Base-by-base conservation (phyloP, 2,888 invertebrate species). In the Amiota minor region DNA sequence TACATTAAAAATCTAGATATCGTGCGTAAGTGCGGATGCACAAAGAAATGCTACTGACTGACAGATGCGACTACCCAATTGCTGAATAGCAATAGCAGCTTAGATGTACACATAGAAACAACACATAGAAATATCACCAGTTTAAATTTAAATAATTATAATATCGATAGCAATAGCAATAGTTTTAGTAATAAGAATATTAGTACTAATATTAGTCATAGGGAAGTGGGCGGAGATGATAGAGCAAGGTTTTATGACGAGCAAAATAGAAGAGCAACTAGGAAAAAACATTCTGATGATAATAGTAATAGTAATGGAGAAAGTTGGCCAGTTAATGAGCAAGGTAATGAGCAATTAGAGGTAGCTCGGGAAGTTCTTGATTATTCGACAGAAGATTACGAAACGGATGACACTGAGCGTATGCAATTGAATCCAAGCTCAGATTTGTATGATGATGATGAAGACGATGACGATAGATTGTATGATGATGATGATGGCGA, bases 1-100 rank as follows among this genome's bases (percentile, higher is more conserved):
- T 98, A 97, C 92, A 96, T 97, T 90, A 97, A 97, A 92, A 97
- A 98, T 81, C 94, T 98, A 87, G 98, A 98, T 88, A 96, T 98
- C 90, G 97, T 98, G 88, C 95, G 98, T 89, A 98, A 98, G 90
- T 98, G 98, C 91, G 96, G 97, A 81, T 98, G 98, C 92, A 95
- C 95, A 84, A 96, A 96, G 91, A 96, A 96, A 91, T 97, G 97
- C 91, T 93, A 94, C 92, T 94, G 92, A 92, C 92, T 92, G 92
- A 91, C 90, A 91, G 89, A 92, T 90, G 92, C 92, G 92, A 91
- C 92, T 92, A 91, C 90, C 90, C 90, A 88, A 88, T 84, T 88
- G 86, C 83, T 85, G 81, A 85, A 85, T 82, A 90, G 89, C 87
- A 88, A 88, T 86, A 86, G 84, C 87, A 90, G 89, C 87, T 88